phyloP scores from a whole-genome alignment of 1,140 invertebrate species.

The Prorops nasuta region DNA sequence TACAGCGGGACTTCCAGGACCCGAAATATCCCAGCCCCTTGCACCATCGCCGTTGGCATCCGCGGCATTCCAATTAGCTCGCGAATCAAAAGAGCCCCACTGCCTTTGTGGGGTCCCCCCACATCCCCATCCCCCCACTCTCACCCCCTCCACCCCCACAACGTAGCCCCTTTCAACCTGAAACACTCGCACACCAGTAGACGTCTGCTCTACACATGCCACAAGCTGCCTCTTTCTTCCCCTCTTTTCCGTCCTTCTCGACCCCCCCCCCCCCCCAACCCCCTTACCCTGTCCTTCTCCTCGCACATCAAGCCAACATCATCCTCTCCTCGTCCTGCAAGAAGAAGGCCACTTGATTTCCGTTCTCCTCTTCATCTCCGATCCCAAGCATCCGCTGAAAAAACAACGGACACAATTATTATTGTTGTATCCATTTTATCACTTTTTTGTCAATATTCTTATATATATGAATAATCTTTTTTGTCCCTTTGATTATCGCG shows the following conservation, averaged over 20 bases:
- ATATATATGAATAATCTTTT: too few relatives aligned
- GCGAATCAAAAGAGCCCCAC: slow-evolving; percentile 56
- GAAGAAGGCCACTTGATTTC: slow-evolving; percentile 22
- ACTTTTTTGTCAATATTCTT: too few relatives aligned
- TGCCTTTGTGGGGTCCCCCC: slow-evolving; percentile 52
- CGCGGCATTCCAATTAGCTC: slow-evolving; percentile 57
- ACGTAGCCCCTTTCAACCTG: slow-evolving; percentile 1
- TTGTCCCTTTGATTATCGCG: too few relatives aligned
- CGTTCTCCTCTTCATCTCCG: slow-evolving; percentile 10
- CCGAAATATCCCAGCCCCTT: slow-evolving; percentile 40
- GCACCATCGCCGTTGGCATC: slow-evolving; percentile 53
- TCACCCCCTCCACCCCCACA: slow-evolving; percentile 11
- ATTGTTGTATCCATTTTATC: too few relatives aligned
- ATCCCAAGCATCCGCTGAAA: not conserved
- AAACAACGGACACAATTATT: too few relatives aligned
- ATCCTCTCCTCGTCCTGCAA: too few relatives aligned
- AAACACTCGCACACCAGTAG: slow-evolving; percentile 1
- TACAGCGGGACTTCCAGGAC: slow-evolving; percentile 41
- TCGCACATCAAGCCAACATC: too few relatives aligned
- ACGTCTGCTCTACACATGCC: not conserved
- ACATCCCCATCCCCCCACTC: slow-evolving; percentile 19
- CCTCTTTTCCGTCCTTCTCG: not conserved
- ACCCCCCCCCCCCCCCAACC: slow-evolving; percentile 3
- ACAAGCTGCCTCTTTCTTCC: slow-evolving; percentile 3
- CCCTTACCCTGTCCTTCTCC: slow-evolving; percentile 4